These are phyloP conservation scores for Microcebus jonahi DNA, from an alignment of 2,113 vertebrate species.

Conservation along the genomic window DNA sequence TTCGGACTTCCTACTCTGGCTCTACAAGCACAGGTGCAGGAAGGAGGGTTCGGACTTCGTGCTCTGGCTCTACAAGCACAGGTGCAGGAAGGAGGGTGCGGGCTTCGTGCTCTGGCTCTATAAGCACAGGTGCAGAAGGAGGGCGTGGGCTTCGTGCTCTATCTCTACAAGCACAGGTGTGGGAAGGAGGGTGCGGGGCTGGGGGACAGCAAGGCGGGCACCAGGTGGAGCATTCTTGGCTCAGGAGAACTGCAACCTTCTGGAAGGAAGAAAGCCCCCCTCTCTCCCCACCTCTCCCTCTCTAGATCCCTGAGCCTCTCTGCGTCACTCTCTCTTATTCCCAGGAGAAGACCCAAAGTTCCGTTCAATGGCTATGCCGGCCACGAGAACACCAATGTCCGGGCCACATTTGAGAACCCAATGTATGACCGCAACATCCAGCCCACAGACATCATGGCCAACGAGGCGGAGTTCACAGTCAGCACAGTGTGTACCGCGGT, in stretches of 20 bases:
- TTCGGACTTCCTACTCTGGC: constrained; percentile 93
- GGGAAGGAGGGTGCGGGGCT: not conserved
- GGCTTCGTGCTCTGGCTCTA: constrained; percentile 99
- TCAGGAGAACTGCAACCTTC: not conserved
- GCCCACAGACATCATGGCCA: constrained; percentile 95
- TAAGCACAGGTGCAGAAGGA: constrained; percentile 94
- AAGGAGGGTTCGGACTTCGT: constrained; percentile 91
- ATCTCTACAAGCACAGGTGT: constrained; percentile 99
- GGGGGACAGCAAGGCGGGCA: too few species aligned
- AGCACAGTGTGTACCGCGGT: constrained; percentile 99
- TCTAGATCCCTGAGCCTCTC: not conserved
- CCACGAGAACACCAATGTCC: constrained; percentile 96
- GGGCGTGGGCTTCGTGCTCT: constrained; percentile 90
- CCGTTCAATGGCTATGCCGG: constrained; percentile 97
- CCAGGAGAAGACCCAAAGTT: constrained; percentile 98
- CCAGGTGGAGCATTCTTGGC: not conserved
- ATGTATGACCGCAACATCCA: constrained; percentile 99
- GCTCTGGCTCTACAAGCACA: constrained; percentile 99
- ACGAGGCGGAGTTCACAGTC: constrained; percentile 97
- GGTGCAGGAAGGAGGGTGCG: constrained; percentile 86
- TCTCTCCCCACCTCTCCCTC: not conserved
- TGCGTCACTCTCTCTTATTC: not conserved
- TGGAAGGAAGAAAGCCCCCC: not conserved
- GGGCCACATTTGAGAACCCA: constrained; percentile 97
- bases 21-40: constrained; percentile 98